Evolutionary conservation across 2,888 invertebrate species (phyloP), one percentile per base, ranked within the genome.

Genomic region (Phalangium opilio): DNA sequence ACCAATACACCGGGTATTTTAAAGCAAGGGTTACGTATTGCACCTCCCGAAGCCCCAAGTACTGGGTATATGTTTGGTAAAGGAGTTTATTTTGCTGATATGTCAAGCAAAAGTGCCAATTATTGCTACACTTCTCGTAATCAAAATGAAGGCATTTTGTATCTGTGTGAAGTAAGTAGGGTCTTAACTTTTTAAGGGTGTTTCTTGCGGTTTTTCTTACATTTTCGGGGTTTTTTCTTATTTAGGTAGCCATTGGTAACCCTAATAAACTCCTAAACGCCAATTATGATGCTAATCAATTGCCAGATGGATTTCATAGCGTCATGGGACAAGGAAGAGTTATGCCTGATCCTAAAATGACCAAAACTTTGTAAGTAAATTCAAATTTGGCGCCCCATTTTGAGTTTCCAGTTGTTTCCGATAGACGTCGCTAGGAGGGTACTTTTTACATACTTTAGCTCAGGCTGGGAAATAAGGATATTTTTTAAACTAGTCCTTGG

Each of bases 71-170:
- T 98, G 96, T 98, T 98, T 67, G 96, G 96, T 52, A 98, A 96
- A 70, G 98, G 95, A 62, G 76, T 86, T 48, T 93, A 93, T 68
- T 95, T 96, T 68, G 95, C 95, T 10, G 96, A 98, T 67, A 95
- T 95, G 91, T 93, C 95, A 2, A 86, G 90, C 7, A 98, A 98
- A 66, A 91, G 91, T 0, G 95, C 95, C 8, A 95, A 95, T 69
- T 96, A 95, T 67, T 96, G 95, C 69, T 78, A 75, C 62, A 82
- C 91, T 2, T 77, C 70, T 55, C 70, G 70, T 11, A 60, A 63
- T 18, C 78, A 77, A 63, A 75, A 81, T 1, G 76, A 76, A n/a
- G 96, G 93, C 21, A 66, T 95, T 36, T 62, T 98, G 70, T 62
- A 98, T 60, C 74, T 98, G 1, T 93, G 91, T 63, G 96, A 98